Percentiles rank a stretch among this genome's conserved stretches.
Evolutionary conservation across 2,888 invertebrate species (phyloP).

Genomic region (Nysson spinosus): DNA sequence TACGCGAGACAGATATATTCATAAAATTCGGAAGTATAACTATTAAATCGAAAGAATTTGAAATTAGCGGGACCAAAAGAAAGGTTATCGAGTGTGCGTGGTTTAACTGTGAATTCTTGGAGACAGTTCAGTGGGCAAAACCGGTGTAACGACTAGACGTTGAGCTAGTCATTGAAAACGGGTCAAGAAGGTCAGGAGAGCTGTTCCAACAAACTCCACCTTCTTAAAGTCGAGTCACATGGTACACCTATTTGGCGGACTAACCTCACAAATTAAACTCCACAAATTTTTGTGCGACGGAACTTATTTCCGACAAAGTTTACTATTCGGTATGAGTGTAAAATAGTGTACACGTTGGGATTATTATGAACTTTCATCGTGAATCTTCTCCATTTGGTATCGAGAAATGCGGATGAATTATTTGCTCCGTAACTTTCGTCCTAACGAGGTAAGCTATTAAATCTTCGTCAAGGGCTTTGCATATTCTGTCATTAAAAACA

Average conservation of each 20-base stretch:
- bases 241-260: background rate
- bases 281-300: background rate
- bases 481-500: too few relatives aligned
- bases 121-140: background rate
- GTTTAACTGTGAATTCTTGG: background rate
- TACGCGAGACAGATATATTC: background rate
- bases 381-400: too few relatives aligned
- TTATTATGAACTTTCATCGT: too few relatives aligned
- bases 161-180: background rate
- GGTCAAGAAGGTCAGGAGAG: conserved; percentile 1
- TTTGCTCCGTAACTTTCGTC: too few relatives aligned
- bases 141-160: conserved; percentile 7
- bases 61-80: background rate
- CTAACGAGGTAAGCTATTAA: too few relatives aligned
- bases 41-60: background rate
- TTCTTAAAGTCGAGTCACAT: background rate
- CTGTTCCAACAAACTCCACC: background rate
- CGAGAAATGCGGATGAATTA: too few relatives aligned
- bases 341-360: too few relatives aligned
- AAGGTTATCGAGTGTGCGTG: background rate
- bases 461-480: too few relatives aligned
- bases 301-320: too few relatives aligned
- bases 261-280: background rate
- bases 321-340: too few relatives aligned
- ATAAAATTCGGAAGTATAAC: background rate